These are phyloP conservation scores for Philypnodon macrostomus DNA, from an alignment of 2,797 vertebrate species.

Conservation along the genomic window DNA sequence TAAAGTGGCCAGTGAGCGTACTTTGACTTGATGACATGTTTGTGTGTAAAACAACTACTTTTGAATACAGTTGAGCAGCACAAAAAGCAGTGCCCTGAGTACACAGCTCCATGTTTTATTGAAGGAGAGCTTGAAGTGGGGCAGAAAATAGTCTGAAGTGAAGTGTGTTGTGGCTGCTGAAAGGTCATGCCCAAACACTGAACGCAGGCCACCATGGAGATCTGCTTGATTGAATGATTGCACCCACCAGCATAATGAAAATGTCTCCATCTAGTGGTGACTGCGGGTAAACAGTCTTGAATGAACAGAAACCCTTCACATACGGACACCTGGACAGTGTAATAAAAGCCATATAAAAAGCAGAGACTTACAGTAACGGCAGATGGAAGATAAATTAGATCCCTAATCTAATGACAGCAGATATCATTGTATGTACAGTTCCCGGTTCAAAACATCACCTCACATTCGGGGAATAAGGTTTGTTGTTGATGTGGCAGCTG, in stretches of 20 bases:
- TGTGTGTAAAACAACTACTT: conserved; percentile 19
- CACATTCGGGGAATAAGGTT: conserved; percentile 5
- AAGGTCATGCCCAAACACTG: conserved; percentile 19
- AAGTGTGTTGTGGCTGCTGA: conserved; percentile 23
- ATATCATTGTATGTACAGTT: not conserved
- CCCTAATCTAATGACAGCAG: not conserved
- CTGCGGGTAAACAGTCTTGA: not conserved
- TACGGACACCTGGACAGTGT: not conserved
- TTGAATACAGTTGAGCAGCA: conserved; percentile 14
- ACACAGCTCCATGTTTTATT: conserved; percentile 29
- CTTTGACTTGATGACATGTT: conserved; percentile 17
- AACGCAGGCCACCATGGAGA: conserved; percentile 1
- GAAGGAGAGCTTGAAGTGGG: conserved; percentile 13
- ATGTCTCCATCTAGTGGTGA: conserved; percentile 70
- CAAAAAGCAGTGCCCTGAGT: not conserved
- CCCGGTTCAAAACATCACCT: conserved; percentile 11
- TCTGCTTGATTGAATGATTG: conserved; percentile 1
- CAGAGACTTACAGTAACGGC: conserved; percentile 8
- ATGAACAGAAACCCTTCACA: not conserved
- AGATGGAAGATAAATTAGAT: not conserved
- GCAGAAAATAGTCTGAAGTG: conserved; percentile 16
- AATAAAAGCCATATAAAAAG: conserved; percentile 8
- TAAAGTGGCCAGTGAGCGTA: too few relatives aligned
- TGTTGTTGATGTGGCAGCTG: conserved; percentile 40
- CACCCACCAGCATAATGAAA: conserved; percentile 23